Evolutionary conservation across 2,113 vertebrate species (phyloP), one percentile per base, ranked within the genome.

Genomic region (Herpailurus yagouaroundi): DNA sequence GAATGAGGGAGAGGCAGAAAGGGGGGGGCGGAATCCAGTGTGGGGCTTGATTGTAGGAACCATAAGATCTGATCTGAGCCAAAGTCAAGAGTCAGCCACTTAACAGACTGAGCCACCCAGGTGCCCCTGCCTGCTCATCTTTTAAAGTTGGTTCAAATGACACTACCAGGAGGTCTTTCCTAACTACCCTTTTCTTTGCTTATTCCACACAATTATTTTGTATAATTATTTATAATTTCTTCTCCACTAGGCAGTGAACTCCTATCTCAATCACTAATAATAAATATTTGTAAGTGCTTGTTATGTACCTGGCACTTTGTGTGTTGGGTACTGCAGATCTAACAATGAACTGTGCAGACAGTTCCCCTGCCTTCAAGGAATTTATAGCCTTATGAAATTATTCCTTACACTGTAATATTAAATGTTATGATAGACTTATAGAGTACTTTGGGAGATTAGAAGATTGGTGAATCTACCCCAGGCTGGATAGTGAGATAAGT

Each of bases 191-290:
- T 97, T 83, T 31, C 31, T 94, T 92, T 81, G 63, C 13, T 95
- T 95, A 89, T 73, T 86, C 33, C 33, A 96, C 27, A 64, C 36
- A 96, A 69, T 89, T 93, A 95, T 76, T 81, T 86, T 89, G 31
- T 93, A 18, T 94, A 94, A 68, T 79, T 92, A 82, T 82, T 93
- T 95, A 68, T 92, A 89, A n/a, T 76, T 45, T 73, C 52, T 94
- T 90, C 21, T 92, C 63, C 31, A 92, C 15, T 94, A 88, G 57
- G 36, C 63, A 89, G 25, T 95, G 60, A 96, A 81, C 33, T 84
- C n/a, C 38, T 84, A 2, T 73, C 36, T 97, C 21, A 81, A 89
- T 97, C 19, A 73, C 81, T 89, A 4, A 76, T 95, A 68, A 45
- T 90, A 95, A 88, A 60, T 92, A 94, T 82, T 91, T 85, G 21